Evolutionary conservation across 2,797 vertebrate species (phyloP), one percentile per base, ranked within the genome.

Genomic region (Enteromius anoplus): DNA sequence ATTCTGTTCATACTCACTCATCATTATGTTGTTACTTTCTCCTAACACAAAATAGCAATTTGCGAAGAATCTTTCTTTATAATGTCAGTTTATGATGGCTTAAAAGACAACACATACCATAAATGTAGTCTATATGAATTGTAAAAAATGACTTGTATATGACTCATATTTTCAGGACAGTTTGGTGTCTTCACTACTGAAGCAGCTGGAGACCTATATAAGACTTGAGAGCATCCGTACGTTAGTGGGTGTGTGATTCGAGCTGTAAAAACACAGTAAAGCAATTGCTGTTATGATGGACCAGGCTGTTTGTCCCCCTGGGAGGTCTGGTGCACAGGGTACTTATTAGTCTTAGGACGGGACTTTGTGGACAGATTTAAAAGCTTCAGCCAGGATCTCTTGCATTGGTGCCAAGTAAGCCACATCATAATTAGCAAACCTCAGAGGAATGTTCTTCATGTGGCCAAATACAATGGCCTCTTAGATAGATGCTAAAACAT

Each of bases 381-480:
- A 92, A 93, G 92, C 92, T 93, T 94, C 93, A 93, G 90, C 93
- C 92, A 93, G 91, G 93, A 94, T 94, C 92, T 94, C 91, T 93
- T 91, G 89, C 92, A 90, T 91, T 89, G 91, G 93, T 94, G 94
- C 94, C 94, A 94, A 95, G 94, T 94, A 94, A 94, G 94, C 93
- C 92, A 92, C 93, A 92, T 92, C 93, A 91, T 95, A 95, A 95
- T 95, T 95, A 95, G 85, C 83, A 94, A 94, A 93, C 91, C 93
- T 91, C 92, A 81, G 90, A 90, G 92, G 94, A 94, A 94, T 94
- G 93, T 91, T 90, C 94, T 95, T 95, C 93, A 95, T 94, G 94
- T 93, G 91, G 92, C 86, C 85, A 75, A 85, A 72, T 86, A 94
- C 94, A 94, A 94, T 93, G 92, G 93, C 91, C 92, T 93, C 92